Evolutionary conservation across 1,140 invertebrate species (phyloP).

Genomic region (Lordiphosa stackelbergi): DNA sequence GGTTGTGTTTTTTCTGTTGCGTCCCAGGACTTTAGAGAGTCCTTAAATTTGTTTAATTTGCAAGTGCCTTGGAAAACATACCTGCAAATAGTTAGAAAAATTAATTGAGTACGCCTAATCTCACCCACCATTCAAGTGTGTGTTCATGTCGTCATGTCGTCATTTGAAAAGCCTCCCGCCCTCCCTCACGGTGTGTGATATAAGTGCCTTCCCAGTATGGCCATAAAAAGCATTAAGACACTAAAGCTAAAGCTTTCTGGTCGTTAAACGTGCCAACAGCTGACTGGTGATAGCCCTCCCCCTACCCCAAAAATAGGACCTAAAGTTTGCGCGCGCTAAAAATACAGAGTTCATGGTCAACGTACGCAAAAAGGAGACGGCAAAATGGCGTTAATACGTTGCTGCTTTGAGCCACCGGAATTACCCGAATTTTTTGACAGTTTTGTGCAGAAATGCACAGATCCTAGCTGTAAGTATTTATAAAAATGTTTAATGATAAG

Average conservation of each 20-base stretch:
- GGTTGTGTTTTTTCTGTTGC: constrained; percentile 7
- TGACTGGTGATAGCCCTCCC: constrained; percentile 36
- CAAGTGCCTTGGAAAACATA: not conserved
- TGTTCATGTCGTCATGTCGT: too few species aligned
- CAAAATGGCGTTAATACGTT: constrained; percentile 85
- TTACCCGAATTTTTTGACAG: constrained; percentile 85
- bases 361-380: constrained; percentile 3
- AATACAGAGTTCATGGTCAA: constrained; percentile 61
- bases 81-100: not conserved
- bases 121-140: too few species aligned
- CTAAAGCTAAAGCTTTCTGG: constrained; percentile 41
- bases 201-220: constrained; percentile 23
- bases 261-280: constrained; percentile 45
- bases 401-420: constrained; percentile 86
- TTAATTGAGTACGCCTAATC: too few species aligned
- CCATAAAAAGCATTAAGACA: constrained; percentile 35
- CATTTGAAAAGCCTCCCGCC: constrained; percentile 1
- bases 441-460: constrained; percentile 86
- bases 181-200: constrained; percentile 20
- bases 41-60: not conserved
- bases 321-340: constrained; percentile 23
- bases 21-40: not conserved
- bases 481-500: not conserved
- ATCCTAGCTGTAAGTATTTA: constrained; percentile 86
- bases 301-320: not conserved